Conservation (phyloP, 2,888 invertebrate genomes). For the Atethmia centrago region DNA sequence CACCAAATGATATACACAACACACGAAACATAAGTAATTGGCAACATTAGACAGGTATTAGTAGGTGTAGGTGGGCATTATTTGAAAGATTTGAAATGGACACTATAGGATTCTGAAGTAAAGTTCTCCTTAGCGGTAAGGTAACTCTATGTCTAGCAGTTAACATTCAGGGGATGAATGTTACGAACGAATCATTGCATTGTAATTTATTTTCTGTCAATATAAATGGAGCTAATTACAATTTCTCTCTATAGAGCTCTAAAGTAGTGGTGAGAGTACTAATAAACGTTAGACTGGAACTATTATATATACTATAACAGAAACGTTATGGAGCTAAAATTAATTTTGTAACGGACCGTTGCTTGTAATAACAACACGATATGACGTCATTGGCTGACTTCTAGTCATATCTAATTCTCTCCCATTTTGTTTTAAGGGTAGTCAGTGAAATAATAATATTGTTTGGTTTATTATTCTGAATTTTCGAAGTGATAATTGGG, state of each 20-base stretch:
- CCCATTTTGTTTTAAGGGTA: neutral
- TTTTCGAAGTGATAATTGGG: neutral
- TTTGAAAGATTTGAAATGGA: neutral
- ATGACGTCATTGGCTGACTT: slow-evolving; percentile 38
- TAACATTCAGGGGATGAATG: neutral
- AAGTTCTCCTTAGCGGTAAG: neutral
- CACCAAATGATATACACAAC: neutral
- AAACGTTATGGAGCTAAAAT: slow-evolving; percentile 38
- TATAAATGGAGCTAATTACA: slow-evolving; percentile 30
- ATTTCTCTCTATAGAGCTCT: slow-evolving; percentile 15
- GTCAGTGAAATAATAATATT: neutral
- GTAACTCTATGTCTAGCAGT: neutral
- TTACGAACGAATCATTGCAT: neutral
- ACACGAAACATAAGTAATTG: neutral
- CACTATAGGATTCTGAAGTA: neutral
- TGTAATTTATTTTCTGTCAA: neutral
- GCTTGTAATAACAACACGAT: slow-evolving; percentile 38
- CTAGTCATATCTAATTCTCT: neutral
- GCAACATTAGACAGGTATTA: too few species aligned
- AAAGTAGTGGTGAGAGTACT: slow-evolving; percentile 14
- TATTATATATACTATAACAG: too few species aligned
- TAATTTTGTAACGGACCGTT: slow-evolving; percentile 47
- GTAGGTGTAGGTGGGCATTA: too few species aligned
- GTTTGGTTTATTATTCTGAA: neutral
- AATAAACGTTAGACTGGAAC: slow-evolving; percentile 36